A percentile compares a stretch with the other conserved stretches of the same genome.
Conservation (phyloP, 1,140 invertebrate species). For the Parapsyche elsis region DNA sequence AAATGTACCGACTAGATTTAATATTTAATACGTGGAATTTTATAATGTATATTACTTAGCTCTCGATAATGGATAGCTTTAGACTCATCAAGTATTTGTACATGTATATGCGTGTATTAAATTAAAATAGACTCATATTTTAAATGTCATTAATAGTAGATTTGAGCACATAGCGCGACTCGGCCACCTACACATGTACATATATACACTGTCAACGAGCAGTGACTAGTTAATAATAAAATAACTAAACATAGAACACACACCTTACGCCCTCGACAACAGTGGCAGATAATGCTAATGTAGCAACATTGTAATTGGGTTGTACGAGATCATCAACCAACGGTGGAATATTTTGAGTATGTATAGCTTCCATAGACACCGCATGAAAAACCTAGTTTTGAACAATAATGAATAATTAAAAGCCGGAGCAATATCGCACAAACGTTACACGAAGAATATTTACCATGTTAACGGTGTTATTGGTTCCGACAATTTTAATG, state of each 20-base stretch:
- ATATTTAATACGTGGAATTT: no score
- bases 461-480: conserved; percentile 94
- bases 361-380: conserved; percentile 91
- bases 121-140: no score
- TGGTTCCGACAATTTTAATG: conserved; percentile 91
- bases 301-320: conserved; percentile 93
- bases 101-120: no score
- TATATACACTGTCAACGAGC: no score
- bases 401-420: conserved; percentile 6
- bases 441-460: conserved; percentile 42
- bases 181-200: background rate
- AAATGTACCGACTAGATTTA: no score
- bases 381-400: conserved; percentile 86
- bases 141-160: no score
- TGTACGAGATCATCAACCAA: conserved; percentile 83
- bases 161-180: no score
- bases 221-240: conserved; percentile 17
- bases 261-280: conserved; percentile 93
- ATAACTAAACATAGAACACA: background rate
- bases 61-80: no score
- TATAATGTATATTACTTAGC: no score
- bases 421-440: background rate
- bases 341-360: conserved; percentile 79
- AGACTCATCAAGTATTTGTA: no score
- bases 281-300: conserved; percentile 85